A percentile compares a stretch with the other conserved stretches of the same genome.
Conservation (phyloP, 2,797 vertebrate species). For the Epinephelus malabaricus region DNA sequence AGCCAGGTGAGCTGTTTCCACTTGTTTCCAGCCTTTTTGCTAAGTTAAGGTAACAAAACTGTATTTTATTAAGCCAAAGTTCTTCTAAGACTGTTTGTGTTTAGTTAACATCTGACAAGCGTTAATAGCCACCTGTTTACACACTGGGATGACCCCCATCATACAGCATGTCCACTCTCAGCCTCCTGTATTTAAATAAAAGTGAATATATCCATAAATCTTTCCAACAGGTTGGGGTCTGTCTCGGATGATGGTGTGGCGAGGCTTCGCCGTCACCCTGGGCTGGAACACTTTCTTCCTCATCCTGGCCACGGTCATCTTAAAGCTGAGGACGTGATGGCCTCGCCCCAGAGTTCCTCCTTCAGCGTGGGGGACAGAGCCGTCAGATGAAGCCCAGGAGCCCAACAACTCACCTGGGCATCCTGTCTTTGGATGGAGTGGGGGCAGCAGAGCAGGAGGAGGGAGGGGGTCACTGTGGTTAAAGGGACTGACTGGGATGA, state of each 20-base stretch:
- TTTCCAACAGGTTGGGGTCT: conserved; percentile 84
- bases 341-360: background rate
- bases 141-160: background rate
- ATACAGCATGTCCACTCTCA: background rate
- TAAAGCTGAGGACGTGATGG: conserved; percentile 85
- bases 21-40: no score
- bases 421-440: conserved; percentile 20
- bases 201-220: background rate
- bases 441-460: conserved; percentile 20
- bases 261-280: conserved; percentile 85
- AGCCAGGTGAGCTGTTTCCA: no score
- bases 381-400: conserved; percentile 31
- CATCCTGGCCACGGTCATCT: conserved; percentile 87
- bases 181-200: background rate
- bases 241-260: conserved; percentile 87
- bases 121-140: background rate
- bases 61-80: no score
- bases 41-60: no score
- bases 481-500: conserved; percentile 25
- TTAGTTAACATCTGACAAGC: no score
- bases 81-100: no score
- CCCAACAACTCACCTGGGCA: conserved; percentile 24
- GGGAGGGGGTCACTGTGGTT: conserved; percentile 5
- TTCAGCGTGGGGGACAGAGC: conserved; percentile 15
- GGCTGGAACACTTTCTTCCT: conserved; percentile 89